Base-by-base conservation (phyloP, 2,888 invertebrate genomes). In the Dioctria rufipes region DNA sequence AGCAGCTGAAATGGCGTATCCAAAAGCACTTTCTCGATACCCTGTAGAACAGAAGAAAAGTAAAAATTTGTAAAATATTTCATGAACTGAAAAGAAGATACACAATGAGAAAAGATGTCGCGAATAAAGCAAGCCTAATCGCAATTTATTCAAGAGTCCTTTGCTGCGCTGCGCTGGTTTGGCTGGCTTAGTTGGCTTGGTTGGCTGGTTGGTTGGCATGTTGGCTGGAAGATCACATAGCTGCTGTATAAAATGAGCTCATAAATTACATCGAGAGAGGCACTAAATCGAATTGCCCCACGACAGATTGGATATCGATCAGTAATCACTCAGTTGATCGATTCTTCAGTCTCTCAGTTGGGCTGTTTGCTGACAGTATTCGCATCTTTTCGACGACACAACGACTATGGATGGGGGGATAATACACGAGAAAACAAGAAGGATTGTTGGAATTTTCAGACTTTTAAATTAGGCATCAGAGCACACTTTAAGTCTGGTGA, bases 21-120 rank as follows among this genome's bases (percentile, higher is more conserved):
- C 94, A 89, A 96, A 96, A 40, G 97, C 96, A 39, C 96, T 93
- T 89, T 98, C 98, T 75, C 95, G 93, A 90, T 94, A 96, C 81
- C 97, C 97, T 97, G 81, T 25, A 25, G 25, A 25, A 25, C 3
- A 40, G 6, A 60, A 9, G 11, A 60, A 5, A 46, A 63, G 46
- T 73, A 5, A 75, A 63, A 78, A 63, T 78, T 8, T 51, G 25
- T 49, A 39, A n/a, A 25, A 40, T 75, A 42, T 40, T 40, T 60
- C 43, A 42, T 4, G 58, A 58, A 58, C 5, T 8, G 25, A 25
- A 25, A 25, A 25, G 11, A 73, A 73, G 49, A 77, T 43, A 42
- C n/a, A 63, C 13, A 77, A 61, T 25, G 25, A 37, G 49, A 65
- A 65, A 78, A 78, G 37, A 49, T 51, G 65, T 51, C 63, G 65